Conservation (phyloP, 2,888 invertebrate species). For the Romanomermis culicivorax region DNA sequence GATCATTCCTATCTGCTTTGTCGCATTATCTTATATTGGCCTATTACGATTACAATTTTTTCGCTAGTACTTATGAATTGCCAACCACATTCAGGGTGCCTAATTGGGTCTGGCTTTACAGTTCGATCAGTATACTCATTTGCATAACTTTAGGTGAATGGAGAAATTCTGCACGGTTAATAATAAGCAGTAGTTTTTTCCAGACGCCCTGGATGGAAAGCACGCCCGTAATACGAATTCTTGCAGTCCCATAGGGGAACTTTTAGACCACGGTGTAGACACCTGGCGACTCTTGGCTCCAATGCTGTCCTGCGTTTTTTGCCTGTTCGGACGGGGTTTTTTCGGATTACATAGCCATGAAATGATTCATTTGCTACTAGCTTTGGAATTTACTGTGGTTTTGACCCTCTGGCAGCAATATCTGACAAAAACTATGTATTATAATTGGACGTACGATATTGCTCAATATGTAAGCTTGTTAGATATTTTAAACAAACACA, state of each 20-base stretch:
- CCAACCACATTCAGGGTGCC: background rate
- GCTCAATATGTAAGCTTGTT: background rate
- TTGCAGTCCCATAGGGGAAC: background rate
- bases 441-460: background rate
- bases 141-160: background rate
- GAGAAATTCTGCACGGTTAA: no score
- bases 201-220: background rate
- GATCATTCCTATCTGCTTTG: background rate
- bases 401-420: background rate
- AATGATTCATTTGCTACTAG: background rate
- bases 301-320: background rate
- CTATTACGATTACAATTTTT: conserved; percentile 1
- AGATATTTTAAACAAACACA: no score
- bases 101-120: conserved; percentile 5
- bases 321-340: background rate
- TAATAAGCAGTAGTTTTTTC: no score
- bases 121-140: background rate
- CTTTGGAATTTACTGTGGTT: background rate
- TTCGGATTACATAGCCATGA: background rate
- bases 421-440: background rate
- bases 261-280: background rate
- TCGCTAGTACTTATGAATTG: background rate
- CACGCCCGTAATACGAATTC: background rate
- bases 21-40: background rate
- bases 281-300: background rate